Base-by-base conservation (phyloP, 2,888 invertebrate species). In the Hirtodrosophila confusa region DNA sequence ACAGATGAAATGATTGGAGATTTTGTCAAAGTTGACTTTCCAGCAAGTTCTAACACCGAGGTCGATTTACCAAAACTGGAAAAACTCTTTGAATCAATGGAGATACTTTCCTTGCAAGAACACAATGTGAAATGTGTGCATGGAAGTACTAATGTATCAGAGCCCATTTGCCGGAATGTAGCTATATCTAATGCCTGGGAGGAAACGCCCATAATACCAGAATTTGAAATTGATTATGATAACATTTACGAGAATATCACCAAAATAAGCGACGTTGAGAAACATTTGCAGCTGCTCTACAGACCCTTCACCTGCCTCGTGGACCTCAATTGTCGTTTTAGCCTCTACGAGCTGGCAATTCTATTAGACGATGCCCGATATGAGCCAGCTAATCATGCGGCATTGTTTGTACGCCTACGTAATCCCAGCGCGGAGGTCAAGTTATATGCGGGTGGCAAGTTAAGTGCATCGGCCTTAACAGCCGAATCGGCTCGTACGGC, bases 281-380 rank as follows among this genome's bases (percentile, higher is more conserved):
- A 71, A 10, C 61, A 76, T 0, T 49, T 83, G 12, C 53, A 83
- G 4, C 35, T 83, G 49, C 69, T 73, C 4, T 83, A 71, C 12
- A 63, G 78, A 54, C 87, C 87, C 4, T 83, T 87, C 24, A 71
- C 47, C 6, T 75, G 78, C 11, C 2, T 44, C 2, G 68, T 78
- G n/a, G 78, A 87, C 24, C 29, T 73, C 37, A 61, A 54, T 3
- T 80, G 73, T 10, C 62, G 44, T 0, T 78, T 78, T 6, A 70
- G 60, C 4, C 51, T 83, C 12, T 67, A 50, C n/a, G 76, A 87
- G 7, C 27, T 83, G 39, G 50, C 78, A 3, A 57, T 78, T 8
- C 40, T 84, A 0, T 4, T 86, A n/a, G 56, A 69, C n/a, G 51
- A 78, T 5, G 24, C 65, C 0, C 64, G 60, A 9, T 86, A 69